Percentiles rank a stretch among this genome's conserved stretches.
Conservation (phyloP, 1,140 invertebrate species). For the Drosophila ironensis region DNA sequence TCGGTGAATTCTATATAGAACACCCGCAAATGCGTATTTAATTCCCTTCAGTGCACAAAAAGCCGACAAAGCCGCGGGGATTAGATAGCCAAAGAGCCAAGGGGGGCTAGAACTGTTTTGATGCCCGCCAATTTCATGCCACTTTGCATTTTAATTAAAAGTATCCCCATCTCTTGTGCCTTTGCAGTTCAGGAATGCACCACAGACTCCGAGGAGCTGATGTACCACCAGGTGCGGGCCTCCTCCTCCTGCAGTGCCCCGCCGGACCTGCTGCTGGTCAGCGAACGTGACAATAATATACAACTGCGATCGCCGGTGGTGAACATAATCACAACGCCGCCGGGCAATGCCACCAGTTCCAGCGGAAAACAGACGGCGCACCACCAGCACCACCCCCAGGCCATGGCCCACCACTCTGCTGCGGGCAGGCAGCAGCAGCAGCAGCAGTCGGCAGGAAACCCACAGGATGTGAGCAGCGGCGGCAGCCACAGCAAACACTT, state of each 20-base stretch:
- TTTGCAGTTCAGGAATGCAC: conserved; percentile 81
- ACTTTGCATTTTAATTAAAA: conserved; percentile 81
- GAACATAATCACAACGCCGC: conserved; percentile 77
- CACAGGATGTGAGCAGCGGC: conserved; percentile 53
- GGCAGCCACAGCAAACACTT: conserved; percentile 66
- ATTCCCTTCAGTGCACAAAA: conserved; percentile 12
- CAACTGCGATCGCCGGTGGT: conserved; percentile 74
- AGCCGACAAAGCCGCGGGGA: conserved; percentile 4
- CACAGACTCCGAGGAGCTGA: conserved; percentile 81
- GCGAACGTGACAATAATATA: conserved; percentile 81
- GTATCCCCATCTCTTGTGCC: conserved; percentile 19
- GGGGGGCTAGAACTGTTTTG: conserved; percentile 18
- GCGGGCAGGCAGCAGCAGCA: conserved; percentile 25
- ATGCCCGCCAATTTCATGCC: conserved; percentile 67
- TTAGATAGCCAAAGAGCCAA: conserved; percentile 1
- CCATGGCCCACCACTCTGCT: conserved; percentile 30
- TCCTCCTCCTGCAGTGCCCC: conserved; percentile 81
- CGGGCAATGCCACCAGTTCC: conserved; percentile 50
- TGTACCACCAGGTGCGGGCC: conserved; percentile 81
- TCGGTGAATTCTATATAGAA: no score
- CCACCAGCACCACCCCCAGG: conserved; percentile 19
- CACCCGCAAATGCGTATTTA: background rate
- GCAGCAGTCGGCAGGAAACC: conserved; percentile 23
- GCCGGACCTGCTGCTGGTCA: conserved; percentile 78
- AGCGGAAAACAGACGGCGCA: conserved; percentile 29